Conservation (phyloP, 37 sponge, comb jelly and placozoan species). For the Beroe forskalii region DNA sequence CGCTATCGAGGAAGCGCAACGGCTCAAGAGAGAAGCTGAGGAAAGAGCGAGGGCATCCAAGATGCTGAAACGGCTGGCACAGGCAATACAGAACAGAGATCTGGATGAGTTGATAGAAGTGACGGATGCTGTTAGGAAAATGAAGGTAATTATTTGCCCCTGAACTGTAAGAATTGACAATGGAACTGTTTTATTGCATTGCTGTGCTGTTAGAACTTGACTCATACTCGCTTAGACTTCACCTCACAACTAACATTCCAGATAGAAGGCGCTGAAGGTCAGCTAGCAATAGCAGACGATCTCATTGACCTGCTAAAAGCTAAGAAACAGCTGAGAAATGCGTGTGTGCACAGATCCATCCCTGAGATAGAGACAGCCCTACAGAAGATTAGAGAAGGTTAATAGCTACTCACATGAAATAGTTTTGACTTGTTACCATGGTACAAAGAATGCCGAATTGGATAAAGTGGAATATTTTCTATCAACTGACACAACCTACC, state of each 20-base stretch:
- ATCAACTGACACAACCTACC: too few species aligned
- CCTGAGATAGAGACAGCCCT: conserved; percentile 55
- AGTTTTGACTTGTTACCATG: too few species aligned
- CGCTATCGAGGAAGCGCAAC: conserved; percentile 42
- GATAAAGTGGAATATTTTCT: too few species aligned
- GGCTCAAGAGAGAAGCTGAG: conserved; percentile 51
- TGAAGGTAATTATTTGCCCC: not conserved
- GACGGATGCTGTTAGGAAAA: not conserved
- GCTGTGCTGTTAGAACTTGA: too few species aligned
- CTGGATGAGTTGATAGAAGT: not conserved
- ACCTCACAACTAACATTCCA: not conserved
- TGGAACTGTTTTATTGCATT: too few species aligned
- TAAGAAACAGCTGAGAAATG: conserved; percentile 16
- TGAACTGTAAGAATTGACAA: too few species aligned
- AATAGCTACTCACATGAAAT: too few species aligned
- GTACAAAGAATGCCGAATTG: too few species aligned
- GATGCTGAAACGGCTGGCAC: conserved; percentile 35
- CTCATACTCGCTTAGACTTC: not conserved
- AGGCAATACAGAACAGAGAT: conserved; percentile 21
- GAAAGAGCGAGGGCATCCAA: not conserved
- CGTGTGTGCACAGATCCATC: conserved; percentile 39
- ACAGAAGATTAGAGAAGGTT: conserved; percentile 20
- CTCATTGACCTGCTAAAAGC: conserved; percentile 42
- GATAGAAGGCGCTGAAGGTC: conserved; percentile 27
- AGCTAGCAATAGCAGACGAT: conserved; percentile 59